Percentiles rank a stretch among this genome's conserved stretches.
phyloP scores from a whole-genome alignment of 2,888 invertebrate genomes.

The Lapara coniferarum region DNA sequence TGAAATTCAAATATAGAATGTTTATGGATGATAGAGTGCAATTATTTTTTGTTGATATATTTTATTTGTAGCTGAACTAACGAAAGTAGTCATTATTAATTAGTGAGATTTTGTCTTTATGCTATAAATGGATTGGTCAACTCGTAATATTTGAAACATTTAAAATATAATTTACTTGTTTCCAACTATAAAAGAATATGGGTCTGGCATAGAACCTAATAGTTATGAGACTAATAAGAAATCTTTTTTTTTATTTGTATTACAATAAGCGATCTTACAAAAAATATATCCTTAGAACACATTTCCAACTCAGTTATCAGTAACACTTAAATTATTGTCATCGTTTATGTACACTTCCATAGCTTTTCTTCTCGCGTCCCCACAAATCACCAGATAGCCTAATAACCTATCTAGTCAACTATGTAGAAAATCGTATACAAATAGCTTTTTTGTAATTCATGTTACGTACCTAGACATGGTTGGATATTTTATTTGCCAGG shows the following conservation, averaged over 20 bases:
- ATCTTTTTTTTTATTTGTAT: no score
- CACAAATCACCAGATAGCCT: background rate
- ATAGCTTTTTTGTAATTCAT: conserved; percentile 3
- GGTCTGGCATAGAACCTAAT: no score
- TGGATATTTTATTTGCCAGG: conserved; percentile 4
- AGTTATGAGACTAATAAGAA: background rate
- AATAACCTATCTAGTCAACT: background rate
- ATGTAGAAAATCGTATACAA: background rate
- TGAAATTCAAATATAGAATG: background rate
- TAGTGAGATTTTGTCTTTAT: no score
- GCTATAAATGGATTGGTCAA: no score
- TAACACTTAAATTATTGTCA: background rate
- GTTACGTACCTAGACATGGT: conserved; percentile 15
- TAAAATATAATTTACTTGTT: no score
- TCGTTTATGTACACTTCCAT: no score
- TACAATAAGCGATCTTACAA: background rate
- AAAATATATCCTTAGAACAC: background rate
- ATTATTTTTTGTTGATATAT: no score
- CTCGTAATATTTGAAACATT: no score
- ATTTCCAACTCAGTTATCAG: background rate
- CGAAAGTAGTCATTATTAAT: no score
- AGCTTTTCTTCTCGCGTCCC: background rate
- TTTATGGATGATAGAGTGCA: no score
- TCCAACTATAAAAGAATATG: no score
- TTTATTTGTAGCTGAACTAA: no score